A percentile compares a stretch with the other conserved stretches of the same genome.
Conservation (phyloP, 2,797 vertebrate species). For the Rhynchonycteris naso region DNA sequence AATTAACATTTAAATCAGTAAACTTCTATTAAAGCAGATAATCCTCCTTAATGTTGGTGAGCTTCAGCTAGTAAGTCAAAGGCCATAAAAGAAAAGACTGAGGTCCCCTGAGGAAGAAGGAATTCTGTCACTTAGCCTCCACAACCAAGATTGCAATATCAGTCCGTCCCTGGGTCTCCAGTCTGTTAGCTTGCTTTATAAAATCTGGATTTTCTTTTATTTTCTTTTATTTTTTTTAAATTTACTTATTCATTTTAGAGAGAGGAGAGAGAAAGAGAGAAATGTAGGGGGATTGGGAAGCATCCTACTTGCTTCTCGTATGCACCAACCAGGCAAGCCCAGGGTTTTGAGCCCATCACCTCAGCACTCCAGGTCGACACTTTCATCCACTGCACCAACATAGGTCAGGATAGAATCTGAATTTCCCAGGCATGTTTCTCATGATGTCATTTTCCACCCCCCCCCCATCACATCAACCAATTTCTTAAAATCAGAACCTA, state of each 20-base stretch:
- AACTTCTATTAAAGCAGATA: not conserved
- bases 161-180: not conserved
- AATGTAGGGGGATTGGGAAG: too few relatives aligned
- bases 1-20: not conserved
- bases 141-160: not conserved
- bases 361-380: too few relatives aligned
- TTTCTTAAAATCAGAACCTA: not conserved
- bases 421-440: not conserved
- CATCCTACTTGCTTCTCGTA: too few relatives aligned
- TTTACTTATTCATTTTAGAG: too few relatives aligned
- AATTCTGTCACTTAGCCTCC: not conserved
- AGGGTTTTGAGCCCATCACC: too few relatives aligned
- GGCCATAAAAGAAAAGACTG: not conserved
- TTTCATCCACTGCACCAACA: too few relatives aligned
- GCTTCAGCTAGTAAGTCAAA: not conserved
- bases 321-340: too few relatives aligned
- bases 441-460: too few relatives aligned
- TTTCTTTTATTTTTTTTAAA: too few relatives aligned
- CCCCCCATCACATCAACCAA: not conserved
- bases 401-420: not conserved
- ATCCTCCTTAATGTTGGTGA: not conserved
- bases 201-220: not conserved
- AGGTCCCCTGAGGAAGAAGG: not conserved
- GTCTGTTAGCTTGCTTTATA: not conserved
- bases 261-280: too few relatives aligned